Evolutionary conservation across 2,113 vertebrate genomes (phyloP), one percentile per base, ranked within the genome.

Genomic region (Tachuris rubrigastra): DNA sequence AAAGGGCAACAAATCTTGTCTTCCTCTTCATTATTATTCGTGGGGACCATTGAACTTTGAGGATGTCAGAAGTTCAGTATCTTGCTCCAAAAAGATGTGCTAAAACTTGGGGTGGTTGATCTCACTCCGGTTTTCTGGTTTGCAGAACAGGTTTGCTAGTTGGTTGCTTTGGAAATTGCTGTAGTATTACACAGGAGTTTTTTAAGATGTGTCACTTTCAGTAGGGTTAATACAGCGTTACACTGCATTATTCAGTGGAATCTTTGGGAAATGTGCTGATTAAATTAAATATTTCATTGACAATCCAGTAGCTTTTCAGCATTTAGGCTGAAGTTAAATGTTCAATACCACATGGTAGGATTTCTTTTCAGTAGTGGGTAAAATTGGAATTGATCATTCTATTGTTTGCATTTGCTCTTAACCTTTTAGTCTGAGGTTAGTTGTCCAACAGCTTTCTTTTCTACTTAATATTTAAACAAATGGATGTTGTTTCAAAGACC

Each of bases 241-340:
- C 33, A 2, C 80, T 90, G 88, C 95, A 89, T 94, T 96, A 96
- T 94, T 92, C 85, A 94, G 79, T 81, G 65, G 60, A 58, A 72
- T 79, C 74, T 72, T 79, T 79, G 67, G 58, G 75, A 72, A 84
- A 71, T 0, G 1, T 11, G 5, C 41, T 73, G 85, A 41, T 72
- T 31, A 65, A 83, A 73, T 83, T 33, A 78, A 95, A 60, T 95
- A 87, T 94, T 91, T 85, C 35, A 42, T n/a, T 82, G 58, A 58
- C 85, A 91, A 89, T 53, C 46, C 65, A 71, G 49, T 42, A 66
- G 63, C 49, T 85, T 55, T 9, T 58, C 33, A 52, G 50, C 50
- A 52, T 28, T 52, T 52, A 69, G 39, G 19, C 35, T 93, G 49
- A 46, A 82, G 66, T 67, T 65, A 62, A 62, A 46, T 37, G 59